Evolutionary conservation across 2,888 invertebrate species (phyloP), one percentile per base, ranked within the genome.

Genomic region (Zelleria hepariella): DNA sequence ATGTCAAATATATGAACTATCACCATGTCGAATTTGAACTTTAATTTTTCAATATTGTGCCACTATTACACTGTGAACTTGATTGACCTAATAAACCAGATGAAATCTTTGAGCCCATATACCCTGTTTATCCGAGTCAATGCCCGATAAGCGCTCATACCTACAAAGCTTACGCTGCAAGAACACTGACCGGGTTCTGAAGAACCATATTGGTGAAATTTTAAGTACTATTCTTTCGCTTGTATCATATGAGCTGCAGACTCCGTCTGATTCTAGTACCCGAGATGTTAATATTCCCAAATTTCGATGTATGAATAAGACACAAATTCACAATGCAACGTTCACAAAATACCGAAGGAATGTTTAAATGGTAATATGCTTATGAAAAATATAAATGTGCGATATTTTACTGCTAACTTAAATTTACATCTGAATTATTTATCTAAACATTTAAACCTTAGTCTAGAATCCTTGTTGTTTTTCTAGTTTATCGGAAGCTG

Each of bases 21-120:
- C 85, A 86, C 86, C 86, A 82, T 79, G 81, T 85, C 81, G 81
- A 84, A 76, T 86, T 87, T 87, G 86, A 86, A 87, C 87, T 87
- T 83, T 76, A 70, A 74, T 74, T 78, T 83, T 78, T 77, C 80
- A 77, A 77, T 81, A 85, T 80, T 86, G 82, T 80, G 83, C 80
- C 80, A 86, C 70, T 72, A 78, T 75, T 77, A 77, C 82, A 78
- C 67, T 72, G 79, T 77, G 78, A 80, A 80, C 73, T 66, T 61
- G 64, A 64, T 64, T 65, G 49, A 42, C 53, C 23, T 21, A n/a
- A 49, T 32, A 27, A 55, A 55, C 10, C 55, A 32, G 55, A 32
- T 55, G 55, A 32, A 55, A 27, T 10, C 27, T 32, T 5, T 32
- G 8, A 55, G 27, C 27, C 20, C 8, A 21, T 42, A 32, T 21